A percentile compares a stretch with the other conserved stretches of the same genome.
Conservation (phyloP, 2,888 invertebrate genomes). For the Zaprionus lineosus region DNA sequence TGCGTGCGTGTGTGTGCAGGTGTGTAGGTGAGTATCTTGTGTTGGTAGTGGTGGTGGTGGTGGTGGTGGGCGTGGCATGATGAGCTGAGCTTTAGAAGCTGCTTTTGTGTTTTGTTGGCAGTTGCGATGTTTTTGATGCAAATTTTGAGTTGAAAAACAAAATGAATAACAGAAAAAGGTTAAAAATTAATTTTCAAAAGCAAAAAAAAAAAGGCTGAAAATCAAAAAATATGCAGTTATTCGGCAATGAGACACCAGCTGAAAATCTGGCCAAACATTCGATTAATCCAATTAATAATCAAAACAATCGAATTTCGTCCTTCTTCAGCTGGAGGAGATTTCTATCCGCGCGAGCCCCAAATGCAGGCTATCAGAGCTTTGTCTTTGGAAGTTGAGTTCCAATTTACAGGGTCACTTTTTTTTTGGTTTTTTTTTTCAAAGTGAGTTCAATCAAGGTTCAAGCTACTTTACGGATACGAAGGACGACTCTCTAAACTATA, state of each 20-base stretch:
- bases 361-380: not conserved
- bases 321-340: too few species aligned
- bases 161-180: slow-evolving; percentile 44
- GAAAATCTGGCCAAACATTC: too few species aligned
- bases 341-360: too few species aligned
- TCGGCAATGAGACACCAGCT: not conserved
- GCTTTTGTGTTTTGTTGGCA: slow-evolving; percentile 37
- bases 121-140: slow-evolving; percentile 53
- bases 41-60: slow-evolving; percentile 15
- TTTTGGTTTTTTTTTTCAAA: too few species aligned
- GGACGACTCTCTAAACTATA: too few species aligned
- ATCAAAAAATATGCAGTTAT: slow-evolving; percentile 11
- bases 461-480: too few species aligned
- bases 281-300: slow-evolving; percentile 3
- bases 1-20: slow-evolving; percentile 27
- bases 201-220: slow-evolving; percentile 40
- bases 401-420: too few species aligned
- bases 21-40: slow-evolving; percentile 13
- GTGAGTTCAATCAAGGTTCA: too few species aligned
- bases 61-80: slow-evolving; percentile 32
- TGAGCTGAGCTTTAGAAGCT: slow-evolving; percentile 39
- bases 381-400: not conserved
- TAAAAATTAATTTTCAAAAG: slow-evolving; percentile 37
- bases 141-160: slow-evolving; percentile 55
- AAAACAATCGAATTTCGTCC: too few species aligned